Base-by-base conservation (phyloP, 2,888 invertebrate genomes). In the Aquatica leii region DNA sequence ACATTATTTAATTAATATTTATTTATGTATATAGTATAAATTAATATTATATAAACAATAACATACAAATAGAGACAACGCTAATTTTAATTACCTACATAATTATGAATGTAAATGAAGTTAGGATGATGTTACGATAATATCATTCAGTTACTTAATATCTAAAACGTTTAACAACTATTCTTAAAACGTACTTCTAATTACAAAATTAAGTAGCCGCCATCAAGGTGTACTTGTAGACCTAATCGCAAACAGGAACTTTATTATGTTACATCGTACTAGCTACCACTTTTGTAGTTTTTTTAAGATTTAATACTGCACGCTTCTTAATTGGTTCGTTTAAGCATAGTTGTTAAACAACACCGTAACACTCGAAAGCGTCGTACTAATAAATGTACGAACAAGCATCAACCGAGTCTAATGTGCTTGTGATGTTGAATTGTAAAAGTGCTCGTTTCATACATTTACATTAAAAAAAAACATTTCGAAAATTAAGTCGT, bases 81-180 rank as follows among this genome's bases (percentile, higher is more conserved):
- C 53, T 53, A 52, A 24, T 51, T 41, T 49, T 35, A 17, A 54
- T 37, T 52, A 65, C 46, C 48, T 59, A 59, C 54, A 63, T 35
- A 57, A 52, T 31, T 53, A 58, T 58, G 58, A 65, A 65, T 65
- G 65, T 65, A 55, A 63, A 64, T 65, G 59, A 55, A 56, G 37
- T 60, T 65, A 65, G 24, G 50, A 66, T 66, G 68, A 68, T 66
- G 68, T 66, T 60, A 57, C 17, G 14, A 9, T 69, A 68, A 68
- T 68, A 68, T 68, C 68, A 68, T 51, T 66, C 46, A 60, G 60
- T 60, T 64, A 64, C 40, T 52, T 24, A 52, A 43, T 56, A 65
- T 48, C 50, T 56, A 58, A 17, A 37, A 50, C 18, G 59, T 62
- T 59, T 58, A 65, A 65, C 62, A 62, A 62, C 65, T 62, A 62